These are phyloP conservation scores for Hiodon alosoides DNA, from an alignment of 2,113 vertebrate species.

Conservation along the genomic window DNA sequence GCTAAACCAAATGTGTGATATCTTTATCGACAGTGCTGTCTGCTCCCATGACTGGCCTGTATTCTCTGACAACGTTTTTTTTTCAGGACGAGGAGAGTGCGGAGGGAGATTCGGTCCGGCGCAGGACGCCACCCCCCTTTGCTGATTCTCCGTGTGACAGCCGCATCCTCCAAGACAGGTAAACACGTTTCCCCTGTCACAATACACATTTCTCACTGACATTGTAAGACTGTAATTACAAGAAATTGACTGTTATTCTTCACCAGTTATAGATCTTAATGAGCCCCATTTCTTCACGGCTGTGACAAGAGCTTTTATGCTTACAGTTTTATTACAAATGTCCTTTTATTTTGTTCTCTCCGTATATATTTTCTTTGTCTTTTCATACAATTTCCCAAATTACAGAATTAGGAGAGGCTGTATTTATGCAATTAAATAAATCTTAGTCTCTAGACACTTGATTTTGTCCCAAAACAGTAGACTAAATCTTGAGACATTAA, in stretches of 20 bases:
- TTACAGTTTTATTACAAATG: slow-evolving; percentile 9
- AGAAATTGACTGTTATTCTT: neutral
- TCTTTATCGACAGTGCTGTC: neutral
- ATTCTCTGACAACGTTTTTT: slow-evolving; percentile 10
- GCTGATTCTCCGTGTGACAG: slow-evolving; percentile 43
- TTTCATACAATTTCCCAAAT: neutral
- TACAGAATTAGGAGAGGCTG: neutral
- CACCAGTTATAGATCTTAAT: neutral
- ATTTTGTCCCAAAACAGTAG: too few relatives aligned
- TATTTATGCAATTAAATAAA: neutral
- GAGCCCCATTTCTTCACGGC: neutral
- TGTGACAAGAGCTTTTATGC: slow-evolving; percentile 14
- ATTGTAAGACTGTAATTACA: neutral
- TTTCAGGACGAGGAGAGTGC: slow-evolving; percentile 58
- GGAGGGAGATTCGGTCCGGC: slow-evolving; percentile 45
- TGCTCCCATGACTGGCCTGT: neutral
- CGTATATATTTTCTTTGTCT: neutral
- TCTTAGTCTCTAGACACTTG: neutral
- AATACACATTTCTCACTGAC: neutral
- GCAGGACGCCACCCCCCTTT: slow-evolving; percentile 36
- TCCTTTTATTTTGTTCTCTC: neutral
- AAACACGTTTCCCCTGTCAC: slow-evolving; percentile 12
- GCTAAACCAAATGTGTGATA: too few relatives aligned
- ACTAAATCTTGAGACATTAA: too few relatives aligned
- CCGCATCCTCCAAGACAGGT: slow-evolving; percentile 59